phyloP scores from a whole-genome alignment of 1,140 invertebrate genomes.

The Drosophila seguyi region DNA sequence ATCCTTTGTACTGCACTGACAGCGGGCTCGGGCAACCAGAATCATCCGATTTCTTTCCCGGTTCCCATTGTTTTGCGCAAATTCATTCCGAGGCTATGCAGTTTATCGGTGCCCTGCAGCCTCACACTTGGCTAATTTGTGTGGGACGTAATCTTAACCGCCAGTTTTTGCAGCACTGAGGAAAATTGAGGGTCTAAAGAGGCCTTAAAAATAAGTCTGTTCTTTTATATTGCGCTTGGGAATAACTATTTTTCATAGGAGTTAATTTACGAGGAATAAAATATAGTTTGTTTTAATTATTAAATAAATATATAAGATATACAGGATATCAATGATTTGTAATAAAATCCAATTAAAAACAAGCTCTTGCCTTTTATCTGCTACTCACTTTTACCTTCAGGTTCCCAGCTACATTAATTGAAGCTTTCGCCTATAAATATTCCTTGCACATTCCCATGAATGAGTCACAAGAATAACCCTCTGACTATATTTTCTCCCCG shows the following conservation, averaged over 20 bases:
- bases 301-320: neutral
- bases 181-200: neutral
- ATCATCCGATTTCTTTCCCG: slow-evolving; percentile 8
- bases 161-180: neutral
- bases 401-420: neutral
- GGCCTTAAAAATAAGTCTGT: no score
- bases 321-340: no score
- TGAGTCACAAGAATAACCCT: neutral
- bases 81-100: slow-evolving; percentile 67
- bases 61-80: slow-evolving; percentile 57
- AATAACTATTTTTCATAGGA: neutral
- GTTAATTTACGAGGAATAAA: neutral
- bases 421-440: neutral
- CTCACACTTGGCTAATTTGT: slow-evolving; percentile 75
- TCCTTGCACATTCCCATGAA: no score
- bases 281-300: neutral
- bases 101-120: slow-evolving; percentile 66
- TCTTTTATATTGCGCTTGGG: neutral
- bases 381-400: no score
- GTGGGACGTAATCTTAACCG: slow-evolving; percentile 12
- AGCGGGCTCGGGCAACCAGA: slow-evolving; percentile 17
- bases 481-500: neutral
- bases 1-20: slow-evolving; percentile 22
- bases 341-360: no score
- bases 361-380: no score